Evolutionary conservation across 2,888 invertebrate genomes (phyloP), one percentile per base, ranked within the genome.

Genomic region (Prosapia bicincta): DNA sequence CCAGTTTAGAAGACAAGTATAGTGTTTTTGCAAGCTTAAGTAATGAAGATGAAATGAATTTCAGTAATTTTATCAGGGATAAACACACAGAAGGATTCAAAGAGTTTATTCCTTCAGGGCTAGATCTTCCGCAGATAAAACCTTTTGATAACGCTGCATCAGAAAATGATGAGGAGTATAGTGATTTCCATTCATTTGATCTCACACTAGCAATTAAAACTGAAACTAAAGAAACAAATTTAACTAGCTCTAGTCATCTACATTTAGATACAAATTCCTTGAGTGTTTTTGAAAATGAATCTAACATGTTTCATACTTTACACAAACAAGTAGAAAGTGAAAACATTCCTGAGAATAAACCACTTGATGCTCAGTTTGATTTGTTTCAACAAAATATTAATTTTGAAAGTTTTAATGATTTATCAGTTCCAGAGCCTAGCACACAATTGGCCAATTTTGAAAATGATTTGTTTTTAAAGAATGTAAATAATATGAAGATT

Each of bases 1-100:
- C n/a, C n/a, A n/a, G n/a, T n/a, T n/a, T n/a, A n/a, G 72, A 72
- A 5, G 66, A 54, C 20, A 68, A 38, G 20, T 74, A 80, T 66
- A 77, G 76, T 67, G 80, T 77, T 65, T 82, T 87, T 38, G 38
- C 38, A 6, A 38, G 15, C 15, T 38, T 38, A 38, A 38, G 38
- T 38, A 38, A 38, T 13, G 38, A 38, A 38, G 38, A 38, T 15
- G 10, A 38, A 7, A 38, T 38, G 38, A 38, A 13, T 38, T 38
- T 38, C 13, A 38, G 38, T 38, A 38, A 13, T 38, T 38, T 38
- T 38, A 38, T 13, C 38, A 38, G 3, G 2, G 38, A 13, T 13
- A 38, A 38, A 38, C 6, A 38, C 7, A 38, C 9, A 38, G 38
- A 38, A 38, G 38, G 15, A 2, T 38, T 38, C 9, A 3, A 38